Base-by-base conservation (phyloP, 2,888 invertebrate genomes). In the Platerodrilus igneus region DNA sequence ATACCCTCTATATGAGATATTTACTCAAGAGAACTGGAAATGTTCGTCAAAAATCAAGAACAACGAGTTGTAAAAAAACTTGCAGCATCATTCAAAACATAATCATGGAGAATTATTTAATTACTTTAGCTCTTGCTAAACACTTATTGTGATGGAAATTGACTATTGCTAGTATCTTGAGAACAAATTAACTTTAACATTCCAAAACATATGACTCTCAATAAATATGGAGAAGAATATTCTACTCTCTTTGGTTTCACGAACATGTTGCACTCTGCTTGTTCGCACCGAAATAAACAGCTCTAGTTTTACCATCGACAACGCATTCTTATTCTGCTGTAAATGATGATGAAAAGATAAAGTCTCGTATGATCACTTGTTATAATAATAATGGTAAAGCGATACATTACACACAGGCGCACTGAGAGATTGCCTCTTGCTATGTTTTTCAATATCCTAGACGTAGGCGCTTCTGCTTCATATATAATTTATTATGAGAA, bases 61-160 rank as follows among this genome's bases (percentile, higher is more conserved):
- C n/a, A 57, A 38, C 45, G 52, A 51, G 53, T 53, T 14, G 55
- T 61, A 21, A 57, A 57, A 55, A 52, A 56, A n/a, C 50, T 58
- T 14, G 51, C 41, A 28, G 45, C 39, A 30, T 36, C 41, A 36
- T 53, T 46, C 22, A 37, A 51, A 56, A 55, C 28, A 44, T 53
- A 26, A 34, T 33, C 0, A 50, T 47, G 49, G 53, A 57, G 19
- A 56, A 55, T 36, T 56, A 39, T 41, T 56, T 55, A 35, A 51
- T 53, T 20, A 33, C 50, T 13, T 19, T 53, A 25, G 50, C 42
- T 3, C 29, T 56, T 9, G 52, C 51, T 1, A 48, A 51, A 35
- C 26, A 35, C 31, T 21, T 49, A n/a, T 15, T 50, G 21, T 48
- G 46, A 1, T 50, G 50, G 52, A 50, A 54, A 5, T 18, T 25